A percentile compares a stretch with the other conserved stretches of the same genome.
phyloP scores from a whole-genome alignment of 2,888 invertebrate genomes.

The Toxonevra muliebris region DNA sequence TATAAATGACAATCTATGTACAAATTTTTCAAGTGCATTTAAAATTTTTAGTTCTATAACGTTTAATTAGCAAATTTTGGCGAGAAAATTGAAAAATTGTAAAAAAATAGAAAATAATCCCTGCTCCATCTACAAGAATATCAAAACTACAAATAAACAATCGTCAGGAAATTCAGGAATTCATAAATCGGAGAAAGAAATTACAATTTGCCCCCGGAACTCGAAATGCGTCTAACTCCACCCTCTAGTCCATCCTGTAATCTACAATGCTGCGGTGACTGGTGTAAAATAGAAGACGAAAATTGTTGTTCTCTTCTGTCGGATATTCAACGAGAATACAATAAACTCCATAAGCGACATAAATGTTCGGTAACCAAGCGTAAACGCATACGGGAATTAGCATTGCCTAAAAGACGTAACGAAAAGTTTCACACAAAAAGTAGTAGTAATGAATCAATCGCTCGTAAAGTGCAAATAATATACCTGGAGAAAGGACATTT shows the following conservation, averaged over 20 bases:
- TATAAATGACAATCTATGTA: no score
- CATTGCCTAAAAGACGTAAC: constrained; percentile 19
- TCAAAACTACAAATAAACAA: no score
- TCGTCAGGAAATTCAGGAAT: background rate
- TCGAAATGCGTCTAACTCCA: constrained; percentile 12
- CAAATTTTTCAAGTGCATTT: no score
- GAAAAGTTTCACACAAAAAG: constrained; percentile 12
- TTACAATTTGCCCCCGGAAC: background rate
- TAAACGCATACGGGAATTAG: constrained; percentile 22
- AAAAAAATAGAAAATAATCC: no score
- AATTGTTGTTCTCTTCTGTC: constrained; percentile 16
- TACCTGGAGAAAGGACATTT: constrained; percentile 27
- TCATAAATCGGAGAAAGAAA: background rate
- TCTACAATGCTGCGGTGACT: constrained; percentile 14
- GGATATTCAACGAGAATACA: constrained; percentile 14
- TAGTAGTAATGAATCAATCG: constrained; percentile 7
- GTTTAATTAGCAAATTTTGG: no score
- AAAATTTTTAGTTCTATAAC: no score
- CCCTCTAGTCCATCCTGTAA: constrained; percentile 7
- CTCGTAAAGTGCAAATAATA: constrained; percentile 19
- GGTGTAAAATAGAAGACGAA: constrained; percentile 15
- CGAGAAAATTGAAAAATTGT: no score
- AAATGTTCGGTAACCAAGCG: constrained; percentile 16
- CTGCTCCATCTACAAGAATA: no score
- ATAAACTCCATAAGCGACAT: constrained; percentile 16